A percentile compares a stretch with the other conserved stretches of the same genome.
Evolutionary conservation across 2,113 vertebrate species (phyloP).

Genomic region (Muscicapa adusta): DNA sequence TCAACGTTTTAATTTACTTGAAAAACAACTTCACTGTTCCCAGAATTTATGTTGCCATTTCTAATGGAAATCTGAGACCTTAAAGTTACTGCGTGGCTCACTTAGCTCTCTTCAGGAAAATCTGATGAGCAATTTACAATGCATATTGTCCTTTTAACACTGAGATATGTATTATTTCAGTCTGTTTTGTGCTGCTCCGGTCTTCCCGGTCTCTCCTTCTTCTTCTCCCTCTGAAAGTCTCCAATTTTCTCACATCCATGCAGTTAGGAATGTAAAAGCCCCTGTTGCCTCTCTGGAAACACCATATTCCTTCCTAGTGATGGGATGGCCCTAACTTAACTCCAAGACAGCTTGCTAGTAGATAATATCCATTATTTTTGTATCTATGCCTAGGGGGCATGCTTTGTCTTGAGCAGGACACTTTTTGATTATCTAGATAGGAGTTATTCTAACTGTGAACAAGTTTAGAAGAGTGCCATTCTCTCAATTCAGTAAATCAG

Average conservation of each 20-base stretch:
- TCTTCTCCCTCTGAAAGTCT: not conserved
- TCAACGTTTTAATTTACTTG: not conserved
- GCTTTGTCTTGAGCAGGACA: slow-evolving; percentile 11
- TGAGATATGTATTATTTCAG: not conserved
- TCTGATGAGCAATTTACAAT: not conserved
- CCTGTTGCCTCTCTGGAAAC: not conserved
- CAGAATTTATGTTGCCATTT: not conserved
- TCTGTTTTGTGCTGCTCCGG: not conserved
- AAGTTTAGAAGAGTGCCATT: slow-evolving; percentile 58
- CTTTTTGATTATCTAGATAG: slow-evolving; percentile 20
- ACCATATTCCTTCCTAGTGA: not conserved
- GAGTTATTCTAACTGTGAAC: slow-evolving; percentile 59
- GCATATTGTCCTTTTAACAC: not conserved
- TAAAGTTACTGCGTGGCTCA: not conserved
- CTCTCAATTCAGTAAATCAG: slow-evolving; percentile 52
- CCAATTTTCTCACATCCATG: not conserved
- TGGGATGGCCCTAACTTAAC: not conserved
- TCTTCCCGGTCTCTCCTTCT: not conserved
- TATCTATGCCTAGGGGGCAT: not conserved
- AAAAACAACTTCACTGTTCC: not conserved
- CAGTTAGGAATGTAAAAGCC: not conserved
- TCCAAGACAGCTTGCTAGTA: not conserved
- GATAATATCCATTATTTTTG: slow-evolving; percentile 11
- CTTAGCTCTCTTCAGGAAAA: not conserved
- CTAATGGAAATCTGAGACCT: not conserved